Conservation (phyloP, 2,113 vertebrate species). For the Ascaphus truei region DNA sequence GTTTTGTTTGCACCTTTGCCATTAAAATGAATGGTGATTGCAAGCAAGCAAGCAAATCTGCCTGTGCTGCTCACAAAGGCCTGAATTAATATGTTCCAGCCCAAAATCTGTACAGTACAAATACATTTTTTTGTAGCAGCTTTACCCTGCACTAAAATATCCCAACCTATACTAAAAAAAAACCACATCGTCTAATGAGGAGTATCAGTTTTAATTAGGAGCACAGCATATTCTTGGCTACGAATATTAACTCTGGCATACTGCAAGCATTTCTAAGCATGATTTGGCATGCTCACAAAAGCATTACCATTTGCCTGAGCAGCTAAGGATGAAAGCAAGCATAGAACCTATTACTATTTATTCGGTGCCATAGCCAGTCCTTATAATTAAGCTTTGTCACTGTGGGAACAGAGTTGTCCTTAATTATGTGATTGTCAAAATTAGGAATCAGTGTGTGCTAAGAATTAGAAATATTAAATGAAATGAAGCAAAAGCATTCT, state of each 20-base stretch:
- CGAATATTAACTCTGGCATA: neutral
- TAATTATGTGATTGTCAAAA: neutral
- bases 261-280: neutral
- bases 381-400: constrained; percentile 16
- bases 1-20: too few species aligned
- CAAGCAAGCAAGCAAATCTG: too few species aligned
- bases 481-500: neutral
- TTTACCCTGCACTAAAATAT: too few species aligned
- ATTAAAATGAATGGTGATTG: too few species aligned
- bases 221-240: neutral
- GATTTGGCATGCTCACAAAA: neutral
- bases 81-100: neutral
- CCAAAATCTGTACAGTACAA: neutral
- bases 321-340: neutral
- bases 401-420: neutral
- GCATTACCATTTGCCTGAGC: neutral
- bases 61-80: too few species aligned
- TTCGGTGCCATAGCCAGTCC: constrained; percentile 4
- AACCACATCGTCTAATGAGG: too few species aligned
- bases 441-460: neutral
- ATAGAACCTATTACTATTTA: constrained; percentile 1
- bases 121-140: too few species aligned
- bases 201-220: too few species aligned
- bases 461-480: constrained; percentile 7
- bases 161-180: too few species aligned